Base-by-base conservation (phyloP, 1,140 invertebrate species). In the Neodiprion fabricii region DNA sequence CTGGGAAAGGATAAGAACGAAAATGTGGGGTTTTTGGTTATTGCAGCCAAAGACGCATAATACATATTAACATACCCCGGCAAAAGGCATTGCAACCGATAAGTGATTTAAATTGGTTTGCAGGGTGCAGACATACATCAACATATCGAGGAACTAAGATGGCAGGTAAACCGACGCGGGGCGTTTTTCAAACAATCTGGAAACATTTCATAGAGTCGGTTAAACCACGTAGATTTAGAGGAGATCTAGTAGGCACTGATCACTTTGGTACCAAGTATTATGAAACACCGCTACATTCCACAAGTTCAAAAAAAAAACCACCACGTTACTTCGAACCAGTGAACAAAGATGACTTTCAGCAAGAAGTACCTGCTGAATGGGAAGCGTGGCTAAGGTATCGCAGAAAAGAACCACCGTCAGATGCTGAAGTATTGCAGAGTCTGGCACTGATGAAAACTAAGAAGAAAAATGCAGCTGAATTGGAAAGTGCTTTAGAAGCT, bases 311-410 rank as follows among this genome's bases (percentile, higher is more conserved):
- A 81, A 89, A 91, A 67, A 92, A 89, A 78, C 79, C 91, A 1
- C 89, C 89, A 1, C 85, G 95, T 72, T 96, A 92, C 91, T 96
- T 95, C 87, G 90, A 90, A 74, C 93, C 95, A 1, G 81, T 86
- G 0, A 87, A 89, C 21, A 91, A 92, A 65, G 87, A 91, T 0
- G 76, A 91, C 79, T 93, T 94, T 79, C 89, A 93, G 67, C 90
- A 93, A 81, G 93, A 95, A 79, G 82, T 95, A 67, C 94, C 95
- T 7, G 90, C 94, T 5, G 95, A 96, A 85, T 97, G 95, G 95
- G 94, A 95, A 85, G 88, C 95, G 12, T 96, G 95, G 95, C 85
- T 97, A 28, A 88, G 95, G 85, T 89, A 91, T 76, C 88, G 94
- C 81, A 90, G 94, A 77, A 84, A 84, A 3, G 86, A 92, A 12